Percentiles rank a stretch among this genome's conserved stretches.
Conservation (phyloP, 2,888 invertebrate genomes). For the Sarcophaga caerulescens region DNA sequence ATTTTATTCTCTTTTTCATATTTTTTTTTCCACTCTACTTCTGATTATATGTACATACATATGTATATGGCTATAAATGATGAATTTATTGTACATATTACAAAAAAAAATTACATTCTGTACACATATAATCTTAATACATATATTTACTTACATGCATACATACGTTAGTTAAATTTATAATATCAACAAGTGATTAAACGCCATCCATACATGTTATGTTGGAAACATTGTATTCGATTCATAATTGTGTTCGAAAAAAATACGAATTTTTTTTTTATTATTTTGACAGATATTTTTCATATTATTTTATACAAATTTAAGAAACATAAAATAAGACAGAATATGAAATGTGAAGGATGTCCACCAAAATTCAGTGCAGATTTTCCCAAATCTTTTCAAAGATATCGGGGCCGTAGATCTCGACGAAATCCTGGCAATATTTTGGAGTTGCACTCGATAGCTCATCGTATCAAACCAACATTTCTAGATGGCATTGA, state of each 20-base stretch:
- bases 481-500: constrained; percentile 79
- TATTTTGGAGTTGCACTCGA: constrained; percentile 77
- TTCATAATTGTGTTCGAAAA: neutral
- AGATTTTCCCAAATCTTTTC: constrained; percentile 77
- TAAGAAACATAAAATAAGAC: constrained; percentile 55
- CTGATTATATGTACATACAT: too few species aligned
- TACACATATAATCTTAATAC: too few species aligned
- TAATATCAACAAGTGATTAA: too few species aligned
- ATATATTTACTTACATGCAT: too few species aligned
- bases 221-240: too few species aligned
- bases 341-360: constrained; percentile 70
- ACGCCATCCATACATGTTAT: too few species aligned
- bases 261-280: neutral
- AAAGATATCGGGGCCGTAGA: constrained; percentile 72
- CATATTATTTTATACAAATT: neutral
- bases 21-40: too few species aligned
- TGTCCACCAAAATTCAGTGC: constrained; percentile 70
- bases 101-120: too few species aligned
- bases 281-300: constrained; percentile 10
- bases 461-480: constrained; percentile 79
- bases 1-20: too few species aligned
- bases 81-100: too few species aligned
- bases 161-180: too few species aligned
- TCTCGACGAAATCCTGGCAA: constrained; percentile 78
- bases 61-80: too few species aligned